Evolutionary conservation across 2,797 vertebrate genomes (phyloP), one percentile per base, ranked within the genome.

Genomic region (Apogon talboti): DNA sequence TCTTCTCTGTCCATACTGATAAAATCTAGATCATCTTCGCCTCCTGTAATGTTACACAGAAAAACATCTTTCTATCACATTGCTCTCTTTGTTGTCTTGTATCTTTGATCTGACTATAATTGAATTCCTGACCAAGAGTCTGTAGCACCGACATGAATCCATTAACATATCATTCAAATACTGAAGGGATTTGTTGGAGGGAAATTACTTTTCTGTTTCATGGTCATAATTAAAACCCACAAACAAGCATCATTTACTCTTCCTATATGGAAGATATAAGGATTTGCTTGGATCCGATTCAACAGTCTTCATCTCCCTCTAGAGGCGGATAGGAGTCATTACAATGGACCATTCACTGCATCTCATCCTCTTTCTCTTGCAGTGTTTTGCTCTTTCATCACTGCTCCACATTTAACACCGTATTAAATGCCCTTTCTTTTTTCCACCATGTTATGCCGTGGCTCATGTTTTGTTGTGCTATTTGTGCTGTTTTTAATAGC

Each of bases 251-350:
- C 3, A 18, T 41, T 45, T 45, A 16, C 11, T n/a, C 6, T 28
- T 9, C 18, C 13, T 14, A 30, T 18, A 6, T 42, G 11, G 10
- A 28, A 24, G 15, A 1, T 0, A 1, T 18, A 1, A 15, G 43
- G 28, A 8, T 15, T 33, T 0, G 35, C 11, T 16, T 42, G 8
- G 47, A 40, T 45, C 1, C 16, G 33, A 74, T 84, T 83, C n/a
- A 45, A 14, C 0, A 63, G 84, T 65, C 81, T 84, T 40, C 10
- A 77, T n/a, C 78, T 59, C 83, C 82, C 79, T 88, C 91, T 90
- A 81, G 84, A 69, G 87, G 83, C 21, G 11, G 11, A 59, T 3
- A 12, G 15, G 6, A 42, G 45, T 53, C 66, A 11, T 33, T 71
- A 24, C 71, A 73, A 45, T 0, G 2, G 28, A 11, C 6, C 8